Conservation (phyloP, 2,888 invertebrate genomes). For the Pachydiplax longipennis region DNA sequence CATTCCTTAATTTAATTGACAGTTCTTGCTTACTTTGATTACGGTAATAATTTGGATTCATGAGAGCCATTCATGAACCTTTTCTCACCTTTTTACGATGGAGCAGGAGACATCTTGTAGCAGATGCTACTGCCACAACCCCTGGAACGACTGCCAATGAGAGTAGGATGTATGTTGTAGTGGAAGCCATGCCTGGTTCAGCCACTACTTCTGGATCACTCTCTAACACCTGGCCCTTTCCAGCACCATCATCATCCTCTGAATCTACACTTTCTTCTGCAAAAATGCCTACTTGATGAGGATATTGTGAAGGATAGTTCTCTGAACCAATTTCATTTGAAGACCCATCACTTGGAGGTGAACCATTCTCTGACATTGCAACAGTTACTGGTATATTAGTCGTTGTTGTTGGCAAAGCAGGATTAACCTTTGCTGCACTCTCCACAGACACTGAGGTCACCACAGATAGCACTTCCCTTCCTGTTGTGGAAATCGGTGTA, state of each 20-base stretch:
- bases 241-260: not conserved
- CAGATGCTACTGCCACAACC: slow-evolving; percentile 58
- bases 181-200: slow-evolving; percentile 1
- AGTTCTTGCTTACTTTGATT: too few species aligned
- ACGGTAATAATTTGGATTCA: too few species aligned
- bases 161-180: slow-evolving; percentile 60
- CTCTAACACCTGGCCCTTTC: not conserved
- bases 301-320: not conserved
- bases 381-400: not conserved
- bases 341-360: not conserved
- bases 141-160: slow-evolving; percentile 61
- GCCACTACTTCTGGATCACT: not conserved
- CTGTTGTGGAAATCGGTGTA: not conserved
- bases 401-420: not conserved
- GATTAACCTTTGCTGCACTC: not conserved
- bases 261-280: not conserved
- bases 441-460: slow-evolving; percentile 50
- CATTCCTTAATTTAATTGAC: too few species aligned
- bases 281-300: not conserved
- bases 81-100: slow-evolving; percentile 25
- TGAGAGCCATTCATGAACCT: not conserved
- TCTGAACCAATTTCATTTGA: not conserved
- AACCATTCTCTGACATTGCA: not conserved
- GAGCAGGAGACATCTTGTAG: slow-evolving; percentile 49
- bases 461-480: slow-evolving; percentile 49